A percentile compares a stretch with the other conserved stretches of the same genome.
Evolutionary conservation across 1,140 invertebrate genomes (phyloP).

Genomic region (Aphaenogaster ashmeadi): DNA sequence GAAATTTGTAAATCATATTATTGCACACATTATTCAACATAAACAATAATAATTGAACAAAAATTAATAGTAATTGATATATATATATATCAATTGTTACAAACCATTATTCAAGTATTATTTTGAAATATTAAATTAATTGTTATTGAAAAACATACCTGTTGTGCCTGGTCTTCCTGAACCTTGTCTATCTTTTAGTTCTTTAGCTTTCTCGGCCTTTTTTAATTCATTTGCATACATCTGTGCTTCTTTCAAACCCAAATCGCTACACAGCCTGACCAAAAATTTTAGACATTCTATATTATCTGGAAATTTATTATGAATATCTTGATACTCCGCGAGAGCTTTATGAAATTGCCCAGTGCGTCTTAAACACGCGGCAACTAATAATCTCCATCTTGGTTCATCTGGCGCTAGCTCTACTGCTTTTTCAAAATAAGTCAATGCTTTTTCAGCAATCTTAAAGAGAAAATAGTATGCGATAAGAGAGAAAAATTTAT

Average conservation of each 20-base stretch:
- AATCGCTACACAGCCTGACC: conserved; percentile 93
- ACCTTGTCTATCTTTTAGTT: conserved; percentile 89
- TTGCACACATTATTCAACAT: not conserved
- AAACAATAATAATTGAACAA: not conserved
- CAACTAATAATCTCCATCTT: conserved; percentile 95
- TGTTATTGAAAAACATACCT: conserved; percentile 56
- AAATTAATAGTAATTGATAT: not conserved
- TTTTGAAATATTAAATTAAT: not conserved
- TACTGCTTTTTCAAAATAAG: conserved; percentile 95
- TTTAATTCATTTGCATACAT: conserved; percentile 94
- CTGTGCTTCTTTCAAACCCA: conserved; percentile 93
- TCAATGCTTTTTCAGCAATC: conserved; percentile 95
- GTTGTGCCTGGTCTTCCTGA: conserved; percentile 88
- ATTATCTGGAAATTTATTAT: conserved; percentile 94
- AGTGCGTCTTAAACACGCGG: conserved; percentile 93
- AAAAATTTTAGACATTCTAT: conserved; percentile 95
- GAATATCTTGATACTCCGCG: conserved; percentile 93
- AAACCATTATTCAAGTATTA: not conserved
- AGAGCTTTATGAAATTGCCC: conserved; percentile 95
- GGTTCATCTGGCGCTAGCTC: conserved; percentile 95
- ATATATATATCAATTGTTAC: not conserved
- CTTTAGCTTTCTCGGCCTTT: conserved; percentile 93
- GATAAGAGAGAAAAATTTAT: not conserved
- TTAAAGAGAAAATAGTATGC: conserved; percentile 48
- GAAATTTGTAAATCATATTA: conserved; percentile 32